Percentiles rank a stretch among this genome's conserved stretches.
Conservation (phyloP, 2,113 vertebrate species). For the Silurus asotus region DNA sequence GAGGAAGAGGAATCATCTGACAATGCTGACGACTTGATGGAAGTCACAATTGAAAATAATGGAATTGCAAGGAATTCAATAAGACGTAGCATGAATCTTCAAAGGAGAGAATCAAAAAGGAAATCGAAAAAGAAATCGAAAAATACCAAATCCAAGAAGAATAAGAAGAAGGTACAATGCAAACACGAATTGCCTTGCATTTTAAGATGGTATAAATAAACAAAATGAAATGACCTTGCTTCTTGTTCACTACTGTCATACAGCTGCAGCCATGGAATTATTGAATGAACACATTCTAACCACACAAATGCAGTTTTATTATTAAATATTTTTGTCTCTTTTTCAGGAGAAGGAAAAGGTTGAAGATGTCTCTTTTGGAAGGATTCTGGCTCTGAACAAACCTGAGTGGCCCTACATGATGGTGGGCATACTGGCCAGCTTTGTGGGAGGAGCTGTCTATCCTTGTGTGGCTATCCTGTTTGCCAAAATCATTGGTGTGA, state of each 20-base stretch:
- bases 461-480: conserved; percentile 71
- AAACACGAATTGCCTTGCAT: background rate
- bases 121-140: conserved; percentile 24
- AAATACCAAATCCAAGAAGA: conserved; percentile 45
- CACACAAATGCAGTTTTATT: background rate
- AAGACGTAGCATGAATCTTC: conserved; percentile 46
- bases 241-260: background rate
- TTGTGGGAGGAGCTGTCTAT: conserved; percentile 65
- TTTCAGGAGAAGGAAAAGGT: conserved; percentile 62
- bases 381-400: conserved; percentile 73
- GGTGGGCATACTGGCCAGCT: conserved; percentile 65
- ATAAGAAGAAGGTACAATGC: conserved; percentile 42
- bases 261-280: background rate
- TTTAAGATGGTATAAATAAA: background rate
- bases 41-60: conserved; percentile 6
- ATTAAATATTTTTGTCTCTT: conserved; percentile 12
- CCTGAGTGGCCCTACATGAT: conserved; percentile 69
- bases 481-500: conserved; percentile 75
- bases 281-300: background rate
- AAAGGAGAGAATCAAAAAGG: conserved; percentile 50
- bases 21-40: conserved; percentile 15
- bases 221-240: background rate
- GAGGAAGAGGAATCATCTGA: conserved; percentile 49
- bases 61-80: conserved; percentile 55
- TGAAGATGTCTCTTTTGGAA: conserved; percentile 62